phyloP scores from a whole-genome alignment of 2,797 vertebrate species.

The Gobionotothen gibberifrons region DNA sequence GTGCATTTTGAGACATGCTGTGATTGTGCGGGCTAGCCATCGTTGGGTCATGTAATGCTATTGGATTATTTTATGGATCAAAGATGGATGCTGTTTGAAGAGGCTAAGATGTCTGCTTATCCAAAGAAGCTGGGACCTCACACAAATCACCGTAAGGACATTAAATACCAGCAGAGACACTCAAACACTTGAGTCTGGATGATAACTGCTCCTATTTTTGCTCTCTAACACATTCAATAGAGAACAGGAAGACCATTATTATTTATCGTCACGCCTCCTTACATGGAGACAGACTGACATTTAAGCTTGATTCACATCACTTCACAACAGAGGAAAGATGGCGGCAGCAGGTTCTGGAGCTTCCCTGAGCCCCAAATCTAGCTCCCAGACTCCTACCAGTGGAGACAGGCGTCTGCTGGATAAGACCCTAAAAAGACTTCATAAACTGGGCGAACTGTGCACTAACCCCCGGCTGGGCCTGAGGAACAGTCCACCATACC shows the following conservation, averaged over 20 bases:
- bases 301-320: slow-evolving; percentile 23
- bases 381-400: slow-evolving; percentile 47
- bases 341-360: slow-evolving; percentile 61
- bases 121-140: slow-evolving; percentile 25
- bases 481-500: slow-evolving; percentile 86
- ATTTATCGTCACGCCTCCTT: slow-evolving; percentile 22
- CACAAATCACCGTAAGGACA: neutral
- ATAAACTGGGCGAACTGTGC: slow-evolving; percentile 79
- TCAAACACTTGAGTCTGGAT: slow-evolving; percentile 24
- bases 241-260: neutral
- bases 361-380: slow-evolving; percentile 35
- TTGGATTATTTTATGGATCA: slow-evolving; percentile 15
- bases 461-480: slow-evolving; percentile 81
- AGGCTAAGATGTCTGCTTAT: slow-evolving; percentile 29
- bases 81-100: slow-evolving; percentile 21
- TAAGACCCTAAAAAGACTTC: slow-evolving; percentile 79
- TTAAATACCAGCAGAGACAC: slow-evolving; percentile 3
- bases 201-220: slow-evolving; percentile 7
- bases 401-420: slow-evolving; percentile 74
- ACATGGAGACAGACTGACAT: slow-evolving; percentile 32
- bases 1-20: slow-evolving; percentile 5
- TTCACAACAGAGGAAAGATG: slow-evolving; percentile 58
- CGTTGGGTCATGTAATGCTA: slow-evolving; percentile 27
- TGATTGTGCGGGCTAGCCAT: neutral
- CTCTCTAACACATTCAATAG: slow-evolving; percentile 14